Conservation (phyloP, 2,797 vertebrate genomes). For the Halcyon chelicuti region DNA sequence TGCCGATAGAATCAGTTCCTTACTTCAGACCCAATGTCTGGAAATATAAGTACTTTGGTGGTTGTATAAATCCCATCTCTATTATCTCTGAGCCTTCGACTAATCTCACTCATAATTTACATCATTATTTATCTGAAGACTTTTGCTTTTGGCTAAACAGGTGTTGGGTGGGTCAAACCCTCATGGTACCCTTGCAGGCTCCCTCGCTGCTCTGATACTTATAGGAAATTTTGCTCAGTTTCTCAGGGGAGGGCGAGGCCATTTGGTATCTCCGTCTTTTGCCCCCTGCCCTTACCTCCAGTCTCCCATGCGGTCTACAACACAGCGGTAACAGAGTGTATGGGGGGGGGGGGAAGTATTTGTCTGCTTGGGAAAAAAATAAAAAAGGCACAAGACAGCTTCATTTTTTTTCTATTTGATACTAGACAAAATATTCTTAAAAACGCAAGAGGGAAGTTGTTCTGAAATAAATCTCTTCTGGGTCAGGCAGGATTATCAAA, state of each 20-base stretch:
- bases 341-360: not conserved
- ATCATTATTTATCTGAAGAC: not conserved
- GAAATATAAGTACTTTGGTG: not conserved
- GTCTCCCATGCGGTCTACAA: not conserved
- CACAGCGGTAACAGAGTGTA: fast-evolving
- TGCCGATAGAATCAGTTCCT: not conserved
- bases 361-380: not conserved
- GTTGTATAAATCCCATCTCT: not conserved
- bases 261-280: not conserved
- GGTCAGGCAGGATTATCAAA: slow-evolving; percentile 28
- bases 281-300: too few relatives aligned
- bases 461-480: not conserved
- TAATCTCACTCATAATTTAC: not conserved
- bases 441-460: not conserved
- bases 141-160: not conserved
- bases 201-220: not conserved
- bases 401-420: not conserved
- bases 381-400: not conserved
- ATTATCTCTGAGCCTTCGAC: not conserved
- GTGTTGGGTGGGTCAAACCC: not conserved
- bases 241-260: not conserved
- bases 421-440: not conserved
- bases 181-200: not conserved
- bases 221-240: not conserved
- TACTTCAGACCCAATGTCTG: not conserved